Evolutionary conservation across 2,113 vertebrate species (phyloP).

Genomic region (Nyctereutes procyonoides): DNA sequence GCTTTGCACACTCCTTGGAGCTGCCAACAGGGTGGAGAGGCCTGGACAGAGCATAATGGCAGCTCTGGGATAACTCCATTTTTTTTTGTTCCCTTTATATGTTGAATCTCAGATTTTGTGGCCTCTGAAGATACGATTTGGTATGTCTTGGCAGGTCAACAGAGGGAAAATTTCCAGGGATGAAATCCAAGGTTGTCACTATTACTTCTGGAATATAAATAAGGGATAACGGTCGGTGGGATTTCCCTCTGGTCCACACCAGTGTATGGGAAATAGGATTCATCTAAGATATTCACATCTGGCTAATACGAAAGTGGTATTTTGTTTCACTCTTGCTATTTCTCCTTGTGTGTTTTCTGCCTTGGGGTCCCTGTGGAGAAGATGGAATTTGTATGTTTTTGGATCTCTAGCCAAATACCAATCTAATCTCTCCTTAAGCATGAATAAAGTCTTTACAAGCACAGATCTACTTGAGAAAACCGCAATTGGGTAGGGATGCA

Average conservation of each 20-base stretch:
- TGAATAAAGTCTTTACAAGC: slow-evolving; percentile 48
- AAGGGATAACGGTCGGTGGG: slow-evolving; percentile 36
- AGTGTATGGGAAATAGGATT: slow-evolving; percentile 65
- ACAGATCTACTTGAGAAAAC: not conserved
- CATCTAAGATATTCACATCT: slow-evolving; percentile 64
- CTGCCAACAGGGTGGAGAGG: not conserved
- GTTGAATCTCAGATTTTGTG: slow-evolving; percentile 31
- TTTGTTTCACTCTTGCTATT: slow-evolving; percentile 56
- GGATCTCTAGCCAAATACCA: slow-evolving; percentile 58
- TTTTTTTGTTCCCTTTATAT: not conserved
- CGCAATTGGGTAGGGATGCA: not conserved
- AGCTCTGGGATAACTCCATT: not conserved
- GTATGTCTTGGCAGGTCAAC: slow-evolving; percentile 61
- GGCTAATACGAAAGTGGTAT: slow-evolving; percentile 67
- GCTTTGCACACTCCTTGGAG: not conserved
- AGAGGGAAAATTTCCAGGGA: slow-evolving; percentile 59
- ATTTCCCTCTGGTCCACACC: slow-evolving; percentile 59
- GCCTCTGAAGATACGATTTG: slow-evolving; percentile 60
- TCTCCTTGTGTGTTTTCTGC: slow-evolving; percentile 67
- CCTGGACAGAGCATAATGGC: not conserved
- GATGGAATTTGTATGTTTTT: slow-evolving; percentile 65
- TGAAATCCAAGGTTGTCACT: slow-evolving; percentile 60
- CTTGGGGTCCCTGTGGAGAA: slow-evolving; percentile 28
- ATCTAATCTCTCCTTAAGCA: slow-evolving; percentile 62
- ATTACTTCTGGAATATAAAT: slow-evolving; percentile 64